phyloP scores from a whole-genome alignment of 2,888 invertebrate genomes.

The Fragum sueziense region DNA sequence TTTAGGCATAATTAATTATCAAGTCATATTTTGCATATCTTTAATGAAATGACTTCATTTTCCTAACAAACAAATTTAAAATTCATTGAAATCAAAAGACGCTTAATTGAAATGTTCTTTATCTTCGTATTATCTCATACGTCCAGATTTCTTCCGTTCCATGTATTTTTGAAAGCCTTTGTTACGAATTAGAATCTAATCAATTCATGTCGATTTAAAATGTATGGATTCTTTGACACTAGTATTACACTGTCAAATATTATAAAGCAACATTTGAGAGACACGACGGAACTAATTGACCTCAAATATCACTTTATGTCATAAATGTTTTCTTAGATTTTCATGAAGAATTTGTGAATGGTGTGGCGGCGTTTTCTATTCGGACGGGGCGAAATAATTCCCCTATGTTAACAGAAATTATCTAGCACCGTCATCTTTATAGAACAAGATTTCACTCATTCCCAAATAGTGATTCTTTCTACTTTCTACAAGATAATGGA shows the following conservation, averaged over 20 bases:
- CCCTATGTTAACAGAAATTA: too few relatives aligned
- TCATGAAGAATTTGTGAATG: too few relatives aligned
- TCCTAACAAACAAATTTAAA: conserved; percentile 4
- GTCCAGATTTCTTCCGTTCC: neutral
- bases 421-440: too few relatives aligned
- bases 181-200: neutral
- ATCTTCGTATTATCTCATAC: conserved; percentile 1
- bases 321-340: too few relatives aligned
- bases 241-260: neutral
- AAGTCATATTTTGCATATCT: conserved; percentile 6
- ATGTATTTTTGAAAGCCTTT: neutral
- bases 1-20: neutral
- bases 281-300: neutral
- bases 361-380: too few relatives aligned
- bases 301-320: too few relatives aligned
- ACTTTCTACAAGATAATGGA: too few relatives aligned
- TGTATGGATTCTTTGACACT: conserved; percentile 14
- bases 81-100: conserved; percentile 12
- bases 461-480: too few relatives aligned
- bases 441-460: too few relatives aligned
- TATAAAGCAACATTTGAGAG: neutral
- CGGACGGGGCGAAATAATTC: too few relatives aligned
- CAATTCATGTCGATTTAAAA: conserved; percentile 1
- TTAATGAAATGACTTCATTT: neutral
- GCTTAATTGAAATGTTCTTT: conserved; percentile 6